Conservation (phyloP, 1,140 invertebrate species). For the Sweltsa coloradensis region DNA sequence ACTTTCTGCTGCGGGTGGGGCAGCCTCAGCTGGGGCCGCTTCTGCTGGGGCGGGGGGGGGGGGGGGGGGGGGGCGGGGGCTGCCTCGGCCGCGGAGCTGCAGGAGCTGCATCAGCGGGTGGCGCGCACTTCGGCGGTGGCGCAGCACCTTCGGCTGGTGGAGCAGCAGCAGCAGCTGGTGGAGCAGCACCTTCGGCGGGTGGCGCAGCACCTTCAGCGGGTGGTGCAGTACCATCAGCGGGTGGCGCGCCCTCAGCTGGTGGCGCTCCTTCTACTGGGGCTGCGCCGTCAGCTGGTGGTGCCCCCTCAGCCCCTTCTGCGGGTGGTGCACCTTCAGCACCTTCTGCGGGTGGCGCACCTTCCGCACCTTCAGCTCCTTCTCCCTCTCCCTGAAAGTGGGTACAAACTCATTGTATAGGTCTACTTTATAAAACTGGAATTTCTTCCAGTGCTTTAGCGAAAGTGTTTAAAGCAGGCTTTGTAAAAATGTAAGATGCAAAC, state of each 20-base stretch:
- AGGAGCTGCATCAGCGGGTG: constrained; percentile 23
- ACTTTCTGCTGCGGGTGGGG: constrained; percentile 27
- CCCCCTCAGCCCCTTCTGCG: constrained; percentile 17
- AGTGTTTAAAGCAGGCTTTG: too few species aligned
- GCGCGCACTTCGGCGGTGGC: constrained; percentile 30
- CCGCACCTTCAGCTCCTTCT: constrained; percentile 17
- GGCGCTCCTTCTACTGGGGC: constrained; percentile 24
- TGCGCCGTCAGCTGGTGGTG: constrained; percentile 31
- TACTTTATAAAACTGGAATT: too few species aligned
- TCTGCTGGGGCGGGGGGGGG: constrained; percentile 23
- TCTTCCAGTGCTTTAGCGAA: too few species aligned
- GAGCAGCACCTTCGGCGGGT: constrained; percentile 29
- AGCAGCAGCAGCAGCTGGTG: constrained; percentile 24
- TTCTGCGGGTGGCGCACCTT: constrained; percentile 28
- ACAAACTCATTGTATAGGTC: too few species aligned
- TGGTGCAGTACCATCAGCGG: constrained; percentile 20
- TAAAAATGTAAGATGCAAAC: too few species aligned
- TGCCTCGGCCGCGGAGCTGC: constrained; percentile 23
- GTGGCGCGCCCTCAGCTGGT: constrained; percentile 24
- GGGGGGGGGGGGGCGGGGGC: constrained; percentile 13
- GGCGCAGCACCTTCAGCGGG: constrained; percentile 30
- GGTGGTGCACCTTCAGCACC: constrained; percentile 20
- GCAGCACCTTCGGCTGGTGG: constrained; percentile 30
- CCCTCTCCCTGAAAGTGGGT: neutral
- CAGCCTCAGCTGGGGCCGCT: constrained; percentile 20